phyloP scores from a whole-genome alignment of 2,113 vertebrate species.

The Aepyceros melampus region DNA sequence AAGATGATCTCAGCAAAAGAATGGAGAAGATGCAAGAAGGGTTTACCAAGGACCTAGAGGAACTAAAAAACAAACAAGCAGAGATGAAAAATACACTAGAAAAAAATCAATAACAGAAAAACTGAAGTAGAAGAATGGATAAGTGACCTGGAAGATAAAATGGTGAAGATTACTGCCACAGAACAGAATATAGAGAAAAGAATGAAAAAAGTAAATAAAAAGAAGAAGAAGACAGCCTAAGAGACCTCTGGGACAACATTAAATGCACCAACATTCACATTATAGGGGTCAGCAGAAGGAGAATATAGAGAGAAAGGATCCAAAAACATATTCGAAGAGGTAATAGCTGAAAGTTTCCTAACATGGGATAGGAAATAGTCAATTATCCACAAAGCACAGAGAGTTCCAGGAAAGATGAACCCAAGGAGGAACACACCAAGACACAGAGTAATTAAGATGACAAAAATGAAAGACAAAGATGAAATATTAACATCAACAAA shows the following conservation, averaged over 20 bases:
- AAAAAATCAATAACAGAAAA: neutral
- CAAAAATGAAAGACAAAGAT: neutral
- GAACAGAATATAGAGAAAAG: neutral
- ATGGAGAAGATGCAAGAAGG: neutral
- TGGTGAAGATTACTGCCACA: neutral
- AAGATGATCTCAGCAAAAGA: neutral
- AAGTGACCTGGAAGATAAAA: neutral
- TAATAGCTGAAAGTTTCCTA: neutral
- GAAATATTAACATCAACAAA: neutral
- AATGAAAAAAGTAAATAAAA: neutral
- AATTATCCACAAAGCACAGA: neutral
- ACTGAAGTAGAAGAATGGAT: neutral
- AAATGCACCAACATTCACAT: neutral
- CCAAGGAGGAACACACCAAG: neutral
- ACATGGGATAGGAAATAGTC: neutral
- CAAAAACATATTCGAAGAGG: neutral
- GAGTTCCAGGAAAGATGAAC: neutral
- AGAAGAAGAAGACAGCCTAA: neutral
- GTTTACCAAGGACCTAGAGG: neutral
- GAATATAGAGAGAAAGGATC: neutral
- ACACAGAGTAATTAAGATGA: neutral
- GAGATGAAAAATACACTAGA: neutral
- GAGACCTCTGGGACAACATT: neutral
- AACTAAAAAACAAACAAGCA: neutral
- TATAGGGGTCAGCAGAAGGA: neutral